Percentiles rank a stretch among this genome's conserved stretches.
Conservation (phyloP, 1,140 invertebrate species). For the Dendroctonus valens region DNA sequence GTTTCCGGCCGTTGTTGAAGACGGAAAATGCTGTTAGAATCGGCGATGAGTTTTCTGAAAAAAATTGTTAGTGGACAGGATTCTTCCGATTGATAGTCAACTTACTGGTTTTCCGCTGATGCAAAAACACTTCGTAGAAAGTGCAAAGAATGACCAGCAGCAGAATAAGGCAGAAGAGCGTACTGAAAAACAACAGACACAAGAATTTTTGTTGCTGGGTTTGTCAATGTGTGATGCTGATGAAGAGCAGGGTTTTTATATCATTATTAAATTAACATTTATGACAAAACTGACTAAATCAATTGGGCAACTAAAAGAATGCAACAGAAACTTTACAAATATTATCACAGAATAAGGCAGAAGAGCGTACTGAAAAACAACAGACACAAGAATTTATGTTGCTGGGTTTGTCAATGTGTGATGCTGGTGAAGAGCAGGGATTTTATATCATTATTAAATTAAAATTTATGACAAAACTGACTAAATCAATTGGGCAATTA, state of each 20-base stretch:
- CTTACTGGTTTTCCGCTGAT: slow-evolving; percentile 2
- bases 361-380: slow-evolving; percentile 8
- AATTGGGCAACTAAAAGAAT: background rate
- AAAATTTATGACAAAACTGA: too few species aligned
- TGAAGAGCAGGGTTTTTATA: too few species aligned
- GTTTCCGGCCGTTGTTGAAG: slow-evolving; percentile 34
- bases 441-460: too few species aligned
- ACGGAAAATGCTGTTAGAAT: slow-evolving; percentile 38
- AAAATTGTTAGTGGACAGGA: background rate
- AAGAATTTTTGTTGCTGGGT: background rate
- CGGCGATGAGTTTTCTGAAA: slow-evolving; percentile 26
- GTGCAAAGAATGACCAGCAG: slow-evolving; percentile 3
- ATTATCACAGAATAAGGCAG: background rate
- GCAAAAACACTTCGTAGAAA: slow-evolving; percentile 1
- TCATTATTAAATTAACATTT: too few species aligned
- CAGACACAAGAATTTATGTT: background rate
- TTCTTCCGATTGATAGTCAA: background rate
- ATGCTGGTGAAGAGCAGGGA: background rate
- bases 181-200: slow-evolving; percentile 2
- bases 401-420: background rate
- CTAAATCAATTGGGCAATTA: background rate
- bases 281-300: too few species aligned
- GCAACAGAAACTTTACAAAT: background rate
- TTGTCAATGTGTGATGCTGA: background rate
- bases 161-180: slow-evolving; percentile 2